phyloP scores from a whole-genome alignment of 2,113 vertebrate species.

The Cacatua alba region DNA sequence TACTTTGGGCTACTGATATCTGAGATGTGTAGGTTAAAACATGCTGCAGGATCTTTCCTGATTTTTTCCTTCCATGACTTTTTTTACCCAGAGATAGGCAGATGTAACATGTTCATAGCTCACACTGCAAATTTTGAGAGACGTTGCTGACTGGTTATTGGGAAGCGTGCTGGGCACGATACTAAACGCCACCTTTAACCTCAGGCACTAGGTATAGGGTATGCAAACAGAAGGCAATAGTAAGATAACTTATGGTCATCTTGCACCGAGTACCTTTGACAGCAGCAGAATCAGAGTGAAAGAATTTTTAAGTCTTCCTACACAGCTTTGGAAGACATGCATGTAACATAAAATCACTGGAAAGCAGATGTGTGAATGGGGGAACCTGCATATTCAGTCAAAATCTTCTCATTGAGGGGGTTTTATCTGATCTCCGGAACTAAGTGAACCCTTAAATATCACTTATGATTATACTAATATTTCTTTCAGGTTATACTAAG shows the following conservation, averaged over 20 bases:
- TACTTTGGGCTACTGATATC: neutral
- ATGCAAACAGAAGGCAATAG: neutral
- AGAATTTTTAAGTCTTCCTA: neutral
- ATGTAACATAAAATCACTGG: neutral
- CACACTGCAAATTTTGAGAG: neutral
- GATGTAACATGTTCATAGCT: neutral
- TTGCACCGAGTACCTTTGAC: fast-evolving
- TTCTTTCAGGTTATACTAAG: neutral
- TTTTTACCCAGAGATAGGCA: neutral
- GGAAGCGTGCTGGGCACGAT: neutral
- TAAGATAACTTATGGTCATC: fast-evolving
- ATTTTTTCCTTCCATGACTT: neutral
- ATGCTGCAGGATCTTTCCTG: neutral
- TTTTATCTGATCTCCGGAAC: neutral
- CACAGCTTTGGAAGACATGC: fast-evolving
- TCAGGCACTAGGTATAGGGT: fast-evolving
- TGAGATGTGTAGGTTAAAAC: neutral
- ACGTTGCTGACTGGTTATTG: neutral
- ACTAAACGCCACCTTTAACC: neutral
- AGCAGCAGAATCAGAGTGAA: neutral
- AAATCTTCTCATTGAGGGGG: neutral
- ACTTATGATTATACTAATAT: neutral
- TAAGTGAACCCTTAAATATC: neutral
- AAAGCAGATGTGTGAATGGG: neutral
- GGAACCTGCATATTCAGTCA: neutral